phyloP scores from a whole-genome alignment of 2,888 invertebrate species.

The Athalia circularis region DNA sequence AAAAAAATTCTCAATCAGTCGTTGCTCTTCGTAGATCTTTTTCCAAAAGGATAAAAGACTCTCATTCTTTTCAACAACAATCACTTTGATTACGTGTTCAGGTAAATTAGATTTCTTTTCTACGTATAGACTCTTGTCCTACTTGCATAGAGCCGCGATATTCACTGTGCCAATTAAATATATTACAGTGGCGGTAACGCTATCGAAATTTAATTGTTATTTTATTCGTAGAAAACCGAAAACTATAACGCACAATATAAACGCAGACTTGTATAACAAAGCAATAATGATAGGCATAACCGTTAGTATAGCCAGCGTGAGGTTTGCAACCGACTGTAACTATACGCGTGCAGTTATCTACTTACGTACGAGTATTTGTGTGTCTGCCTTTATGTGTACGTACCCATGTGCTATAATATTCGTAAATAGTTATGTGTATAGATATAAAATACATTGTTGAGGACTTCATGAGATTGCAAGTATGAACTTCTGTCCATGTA shows the following conservation, averaged over 20 bases:
- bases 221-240: constrained; percentile 26
- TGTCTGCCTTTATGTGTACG: neutral
- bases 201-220: constrained; percentile 42
- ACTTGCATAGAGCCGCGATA: constrained; percentile 27
- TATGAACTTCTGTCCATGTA: neutral
- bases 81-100: too few relatives aligned
- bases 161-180: constrained; percentile 32
- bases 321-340: constrained; percentile 63
- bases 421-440: too few relatives aligned
- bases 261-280: constrained; percentile 57
- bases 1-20: neutral
- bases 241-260: constrained; percentile 37
- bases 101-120: too few relatives aligned
- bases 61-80: too few relatives aligned
- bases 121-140: constrained; percentile 4
- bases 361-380: constrained; percentile 47
- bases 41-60: neutral
- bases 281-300: constrained; percentile 70
- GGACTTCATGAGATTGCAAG: neutral
- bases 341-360: constrained; percentile 1
- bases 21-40: too few relatives aligned
- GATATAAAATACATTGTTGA: neutral
- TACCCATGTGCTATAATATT: too few relatives aligned
- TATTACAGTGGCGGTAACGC: constrained; percentile 14
- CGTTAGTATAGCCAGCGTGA: constrained; percentile 61